Evolutionary conservation across 2,888 invertebrate genomes (phyloP).

Genomic region (Lordiphosa andalusiaca): DNA sequence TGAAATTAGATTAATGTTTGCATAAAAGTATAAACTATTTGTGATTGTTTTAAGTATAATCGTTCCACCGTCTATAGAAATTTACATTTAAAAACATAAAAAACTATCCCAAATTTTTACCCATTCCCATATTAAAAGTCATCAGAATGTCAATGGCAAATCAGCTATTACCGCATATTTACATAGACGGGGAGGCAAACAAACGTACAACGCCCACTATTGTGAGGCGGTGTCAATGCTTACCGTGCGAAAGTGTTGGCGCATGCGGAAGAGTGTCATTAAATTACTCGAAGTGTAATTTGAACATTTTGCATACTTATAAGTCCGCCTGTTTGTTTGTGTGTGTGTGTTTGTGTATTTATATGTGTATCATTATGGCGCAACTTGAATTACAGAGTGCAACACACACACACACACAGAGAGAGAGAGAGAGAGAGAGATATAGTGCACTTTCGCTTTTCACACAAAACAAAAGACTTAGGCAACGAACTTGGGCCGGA

Average conservation of each 20-base stretch:
- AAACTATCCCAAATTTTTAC: too few relatives aligned
- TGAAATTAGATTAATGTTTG: too few relatives aligned
- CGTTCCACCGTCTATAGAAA: too few relatives aligned
- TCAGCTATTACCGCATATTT: constrained; percentile 9
- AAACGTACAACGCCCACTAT: not conserved
- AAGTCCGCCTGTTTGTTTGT: not conserved
- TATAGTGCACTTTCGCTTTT: constrained; percentile 59
- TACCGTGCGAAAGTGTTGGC: constrained; percentile 47
- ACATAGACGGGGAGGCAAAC: not conserved
- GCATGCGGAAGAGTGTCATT: constrained; percentile 62
- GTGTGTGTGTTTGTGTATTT: constrained; percentile 13
- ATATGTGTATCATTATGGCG: constrained; percentile 30
- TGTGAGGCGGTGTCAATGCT: constrained; percentile 41
- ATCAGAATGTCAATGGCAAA: constrained; percentile 45
- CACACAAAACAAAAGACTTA: constrained; percentile 45
- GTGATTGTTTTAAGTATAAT: too few relatives aligned
- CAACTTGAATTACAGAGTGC: constrained; percentile 38
- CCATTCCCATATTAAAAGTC: too few relatives aligned
- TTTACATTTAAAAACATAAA: too few relatives aligned
- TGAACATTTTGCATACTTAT: too few relatives aligned
- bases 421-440: constrained; percentile 2
- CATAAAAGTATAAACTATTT: too few relatives aligned
- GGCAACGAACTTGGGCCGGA: constrained; percentile 43
- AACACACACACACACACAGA: constrained; percentile 8
- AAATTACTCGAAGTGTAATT: constrained; percentile 35